Percentiles rank a stretch among this genome's conserved stretches.
Conservation (phyloP, 2,113 vertebrate genomes). For the Dicaeum eximium region DNA sequence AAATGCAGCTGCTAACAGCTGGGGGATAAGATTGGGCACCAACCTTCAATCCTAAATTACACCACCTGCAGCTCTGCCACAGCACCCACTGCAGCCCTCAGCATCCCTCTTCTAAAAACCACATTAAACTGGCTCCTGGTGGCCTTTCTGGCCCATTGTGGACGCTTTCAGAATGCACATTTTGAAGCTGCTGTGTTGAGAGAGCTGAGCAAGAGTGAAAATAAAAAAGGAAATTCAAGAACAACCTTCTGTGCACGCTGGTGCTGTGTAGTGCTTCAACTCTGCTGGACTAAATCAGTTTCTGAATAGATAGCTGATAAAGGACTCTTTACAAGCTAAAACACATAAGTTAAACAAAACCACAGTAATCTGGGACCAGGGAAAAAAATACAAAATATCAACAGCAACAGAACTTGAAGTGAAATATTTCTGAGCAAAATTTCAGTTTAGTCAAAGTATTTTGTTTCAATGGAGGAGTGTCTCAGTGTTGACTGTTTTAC, state of each 20-base stretch:
- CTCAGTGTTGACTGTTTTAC: neutral
- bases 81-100: neutral
- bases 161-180: neutral
- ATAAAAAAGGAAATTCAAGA: neutral
- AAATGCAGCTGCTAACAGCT: neutral
- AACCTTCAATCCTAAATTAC: neutral
- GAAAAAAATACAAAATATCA: neutral
- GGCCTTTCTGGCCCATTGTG: fast-evolving
- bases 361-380: neutral
- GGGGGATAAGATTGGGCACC: fast-evolving
- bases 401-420: neutral
- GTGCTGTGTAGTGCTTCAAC: neutral
- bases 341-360: neutral
- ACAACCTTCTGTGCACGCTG: fast-evolving
- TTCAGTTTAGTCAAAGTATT: neutral
- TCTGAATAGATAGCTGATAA: neutral
- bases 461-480: neutral
- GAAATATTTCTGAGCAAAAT: neutral
- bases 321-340: neutral
- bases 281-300: neutral
- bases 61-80: neutral
- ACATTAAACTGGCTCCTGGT: neutral
- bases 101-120: neutral
- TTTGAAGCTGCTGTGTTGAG: neutral
- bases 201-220: neutral